Evolutionary conservation across 2,797 vertebrate genomes (phyloP), one percentile per base, ranked within the genome.

Genomic region (Poecilia velifera): DNA sequence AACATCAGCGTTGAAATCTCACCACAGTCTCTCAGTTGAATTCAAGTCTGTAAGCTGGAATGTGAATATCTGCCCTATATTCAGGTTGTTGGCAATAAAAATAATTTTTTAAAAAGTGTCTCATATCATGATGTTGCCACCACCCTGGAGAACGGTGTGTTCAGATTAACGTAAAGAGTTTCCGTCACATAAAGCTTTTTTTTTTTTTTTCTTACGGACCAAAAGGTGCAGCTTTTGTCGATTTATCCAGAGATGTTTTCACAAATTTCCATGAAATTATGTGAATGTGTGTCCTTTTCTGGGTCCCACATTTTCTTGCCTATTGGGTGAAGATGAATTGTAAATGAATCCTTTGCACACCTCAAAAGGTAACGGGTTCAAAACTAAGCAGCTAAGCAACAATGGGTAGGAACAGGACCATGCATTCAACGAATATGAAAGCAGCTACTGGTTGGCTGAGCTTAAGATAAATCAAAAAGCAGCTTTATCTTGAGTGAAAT

Each of bases 201-300:
- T 34, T 31, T 31, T 31, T 34, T 34, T 34, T 39, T 20, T 6
- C 62, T 18, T 36, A 20, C 36, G 18, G 62, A 34, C 31, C 34
- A 36, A 66, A 20, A 66, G 16, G 1, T 39, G 31, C 62, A 39
- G 28, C 14, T 22, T 66, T 66, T 20, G 1, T 36, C 39, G 6
- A 39, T 22, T 39, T 66, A 20, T 22, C 18, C 62, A 22, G 59
- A 94, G 97, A 87, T 84, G 85, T 87, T 95, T 93, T 90, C 94
- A 96, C 97, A 97, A 97, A 94, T 93, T 97, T 97, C 94, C 95
- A 94, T 97, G 96, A 97, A 94, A 85, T 81, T 88, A 93, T 92
- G 97, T 96, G 96, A 96, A 95, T 90, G 92, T 49, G 82, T 97
- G 97, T 98, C 97, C 97, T 98, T 98, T 98, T 91, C 90, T 88